Percentiles rank a stretch among this genome's conserved stretches.
Conservation (phyloP, 2,797 vertebrate genomes). For the Myoxocephalus aenaeus region DNA sequence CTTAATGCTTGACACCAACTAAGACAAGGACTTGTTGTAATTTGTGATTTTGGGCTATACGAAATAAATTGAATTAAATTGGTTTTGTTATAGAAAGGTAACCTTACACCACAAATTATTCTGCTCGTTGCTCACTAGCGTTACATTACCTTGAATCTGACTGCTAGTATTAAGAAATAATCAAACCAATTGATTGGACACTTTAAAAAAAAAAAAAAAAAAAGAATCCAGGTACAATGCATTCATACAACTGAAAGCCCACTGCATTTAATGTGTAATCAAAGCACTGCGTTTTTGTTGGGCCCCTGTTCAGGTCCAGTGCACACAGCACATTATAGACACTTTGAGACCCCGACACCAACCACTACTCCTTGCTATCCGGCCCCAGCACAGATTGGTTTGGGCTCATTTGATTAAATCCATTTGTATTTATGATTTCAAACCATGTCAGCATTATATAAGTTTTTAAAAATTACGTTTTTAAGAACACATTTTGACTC, state of each 20-base stretch:
- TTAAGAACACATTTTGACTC: neutral
- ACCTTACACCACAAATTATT: no score
- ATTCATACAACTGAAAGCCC: neutral
- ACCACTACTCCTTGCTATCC: neutral
- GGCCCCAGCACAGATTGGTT: neutral
- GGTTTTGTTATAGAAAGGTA: no score
- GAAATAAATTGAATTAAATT: no score
- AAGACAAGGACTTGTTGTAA: no score
- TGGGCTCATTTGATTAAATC: neutral
- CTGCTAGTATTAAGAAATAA: no score
- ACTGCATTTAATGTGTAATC: neutral
- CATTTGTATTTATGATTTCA: neutral
- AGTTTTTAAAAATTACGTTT: neutral
- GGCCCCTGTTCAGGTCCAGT: neutral
- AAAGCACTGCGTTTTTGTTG: neutral
- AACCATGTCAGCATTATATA: neutral
- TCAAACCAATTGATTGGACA: neutral
- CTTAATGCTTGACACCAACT: neutral
- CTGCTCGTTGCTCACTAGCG: no score
- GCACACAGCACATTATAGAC: neutral
- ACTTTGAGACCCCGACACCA: neutral
- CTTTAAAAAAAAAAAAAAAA: neutral
- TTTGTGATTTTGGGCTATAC: no score
- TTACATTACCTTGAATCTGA: no score
- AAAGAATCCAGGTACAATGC: neutral